Conservation (phyloP, 2,797 vertebrate species). For the Telmatherina bonti region DNA sequence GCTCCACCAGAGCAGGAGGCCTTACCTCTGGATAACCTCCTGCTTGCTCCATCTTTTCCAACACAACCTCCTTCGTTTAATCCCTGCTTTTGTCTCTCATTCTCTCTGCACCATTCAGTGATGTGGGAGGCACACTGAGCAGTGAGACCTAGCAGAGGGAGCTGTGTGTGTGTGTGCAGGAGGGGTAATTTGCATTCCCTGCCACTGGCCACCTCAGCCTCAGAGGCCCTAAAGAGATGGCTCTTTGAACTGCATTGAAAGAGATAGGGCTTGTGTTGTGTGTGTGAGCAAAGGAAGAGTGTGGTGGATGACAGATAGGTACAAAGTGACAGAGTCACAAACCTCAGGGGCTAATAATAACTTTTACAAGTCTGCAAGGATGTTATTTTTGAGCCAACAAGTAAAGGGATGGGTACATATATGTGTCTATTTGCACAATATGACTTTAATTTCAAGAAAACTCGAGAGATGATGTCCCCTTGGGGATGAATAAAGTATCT, state of each 20-base stretch:
- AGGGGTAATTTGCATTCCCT: slow-evolving; percentile 81
- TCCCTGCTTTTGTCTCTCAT: slow-evolving; percentile 25
- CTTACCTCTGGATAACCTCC: slow-evolving; percentile 71
- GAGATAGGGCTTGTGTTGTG: slow-evolving; percentile 59
- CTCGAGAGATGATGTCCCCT: slow-evolving; percentile 43
- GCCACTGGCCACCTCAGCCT: slow-evolving; percentile 76
- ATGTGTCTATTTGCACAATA: slow-evolving; percentile 8
- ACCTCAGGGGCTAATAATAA: slow-evolving; percentile 27
- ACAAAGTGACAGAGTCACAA: slow-evolving; percentile 2
- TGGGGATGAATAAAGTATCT: slow-evolving; percentile 44
- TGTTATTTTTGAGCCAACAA: slow-evolving; percentile 9
- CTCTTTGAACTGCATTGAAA: slow-evolving; percentile 78
- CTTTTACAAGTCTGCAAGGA: neutral
- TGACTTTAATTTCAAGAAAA: slow-evolving; percentile 26
- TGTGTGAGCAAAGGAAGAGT: slow-evolving; percentile 27
- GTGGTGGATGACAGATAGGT: slow-evolving; percentile 41
- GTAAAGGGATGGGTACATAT: neutral
- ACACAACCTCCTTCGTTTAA: slow-evolving; percentile 31
- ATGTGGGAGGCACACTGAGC: slow-evolving; percentile 58
- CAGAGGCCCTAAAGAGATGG: slow-evolving; percentile 81
- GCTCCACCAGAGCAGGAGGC: slow-evolving; percentile 34
- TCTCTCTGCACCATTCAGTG: slow-evolving; percentile 47
- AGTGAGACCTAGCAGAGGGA: slow-evolving; percentile 53
- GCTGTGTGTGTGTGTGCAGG: slow-evolving; percentile 28
- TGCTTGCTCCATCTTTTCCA: slow-evolving; percentile 33